Base-by-base conservation (phyloP, 2,888 invertebrate species). In the Camponotus fellah region DNA sequence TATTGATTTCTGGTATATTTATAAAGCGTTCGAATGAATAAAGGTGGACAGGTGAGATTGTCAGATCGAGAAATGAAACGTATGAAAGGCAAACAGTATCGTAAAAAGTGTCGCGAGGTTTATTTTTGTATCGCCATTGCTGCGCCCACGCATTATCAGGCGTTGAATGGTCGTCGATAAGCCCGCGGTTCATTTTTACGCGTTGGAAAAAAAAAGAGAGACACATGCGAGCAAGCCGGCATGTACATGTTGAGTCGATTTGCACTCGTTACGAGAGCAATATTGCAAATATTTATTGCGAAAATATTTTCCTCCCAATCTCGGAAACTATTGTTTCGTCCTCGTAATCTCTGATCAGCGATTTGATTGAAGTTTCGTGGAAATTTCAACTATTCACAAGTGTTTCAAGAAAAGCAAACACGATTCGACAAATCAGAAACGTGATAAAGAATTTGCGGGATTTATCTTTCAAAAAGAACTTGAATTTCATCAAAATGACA, bases 211-310 rank as follows among this genome's bases (percentile, higher is more conserved):
- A 62, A 37, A 69, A 68, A 46, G 43, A n/a, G 21, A 53, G 60
- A 71, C 12, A 46, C 32, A 34, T 32, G 1, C 17, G 43, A 77
- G 43, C 46, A 46, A 71, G 79, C 46, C 12, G 12, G 21, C 32
- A 37, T 26, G 43, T n/a, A 6, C 17, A 14, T 37, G 37, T 46
- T 58, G 46, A 72, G 60, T 80, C 46, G 79, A 80, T 71, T 72
- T 46, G 79, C 72, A 60, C 46, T 72, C 46, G 79, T 72, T 71
- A 80, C 71, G 60, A 80, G 60, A 62, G 71, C 34, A 62, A 46
- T 60, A 80, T 71, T 46, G 79, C 46, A 80, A 79, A 79, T 79
- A 79, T 79, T 72, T 72, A 80, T 80, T 49, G 60, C 12, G 40
- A 26, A 62, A 60, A 71, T 80, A 77, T 77, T 77, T 77, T 68